Evolutionary conservation across 2,888 invertebrate genomes (phyloP), one percentile per base, ranked within the genome.

Genomic region (Dynastes hyllus): DNA sequence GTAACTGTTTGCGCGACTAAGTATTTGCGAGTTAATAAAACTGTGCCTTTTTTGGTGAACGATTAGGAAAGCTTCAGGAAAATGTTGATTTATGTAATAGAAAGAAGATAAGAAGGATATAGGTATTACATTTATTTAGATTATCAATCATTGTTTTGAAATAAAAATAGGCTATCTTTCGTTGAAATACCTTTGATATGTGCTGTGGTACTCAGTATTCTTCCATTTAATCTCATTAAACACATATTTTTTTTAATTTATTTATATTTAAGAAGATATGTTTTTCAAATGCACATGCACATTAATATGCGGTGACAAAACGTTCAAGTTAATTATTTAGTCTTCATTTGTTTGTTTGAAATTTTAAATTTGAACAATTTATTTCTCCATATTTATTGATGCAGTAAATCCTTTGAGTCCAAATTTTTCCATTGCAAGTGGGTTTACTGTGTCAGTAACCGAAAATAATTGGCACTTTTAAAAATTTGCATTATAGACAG

Each of bases 61-160:
- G 16, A 66, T 66, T 40, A 66, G 13, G 16, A 66, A 37, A 16
- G 37, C 13, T 53, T 51, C 51, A 9, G n/a, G 55, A 69, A 27
- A 22, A 51, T 50, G 50, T 40, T 53, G 50, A 29, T 51, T 50
- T 69, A 69, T 69, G 27, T 69, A 51, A 27, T 29, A 50, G 29
- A 51, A 13, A 63, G 63, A 51, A 69, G 69, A 69, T 69, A 69
- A 69, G 27, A 27, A 22, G 51, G 27, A 53, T 45, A 50, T 50
- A 69, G 67, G 67, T 69, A 69, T 69, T 69, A 69, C 50, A 27
- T 51, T 32, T 63, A 63, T 32, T 63, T 63, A 32, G 63, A 63
- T 63, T 32, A 63, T 63, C 63, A 29, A 61, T 13, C 11, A 63
- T 27, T 63, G 27, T 63, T 22, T 63, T 63, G 32, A 11, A 32